phyloP scores from a whole-genome alignment of 2,113 vertebrate species.

The Turnix velox region DNA sequence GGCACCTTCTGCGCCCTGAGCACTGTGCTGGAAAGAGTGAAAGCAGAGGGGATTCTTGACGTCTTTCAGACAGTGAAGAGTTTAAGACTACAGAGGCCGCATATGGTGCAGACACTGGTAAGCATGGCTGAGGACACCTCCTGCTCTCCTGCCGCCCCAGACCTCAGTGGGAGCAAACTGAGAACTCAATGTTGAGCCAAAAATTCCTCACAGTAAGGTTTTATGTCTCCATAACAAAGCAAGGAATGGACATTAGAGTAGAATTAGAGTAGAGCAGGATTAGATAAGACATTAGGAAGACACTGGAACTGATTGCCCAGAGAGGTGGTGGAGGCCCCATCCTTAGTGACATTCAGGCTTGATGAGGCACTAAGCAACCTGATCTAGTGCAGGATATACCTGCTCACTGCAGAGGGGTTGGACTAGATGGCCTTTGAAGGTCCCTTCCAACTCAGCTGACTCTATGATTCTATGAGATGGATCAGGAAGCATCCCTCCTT shows the following conservation, averaged over 20 bases:
- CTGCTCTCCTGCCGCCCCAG: not conserved
- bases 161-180: not conserved
- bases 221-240: not conserved
- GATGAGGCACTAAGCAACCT: no score
- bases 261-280: no score
- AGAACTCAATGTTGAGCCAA: not conserved
- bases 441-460: no score
- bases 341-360: no score
- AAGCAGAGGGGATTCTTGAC: conserved; percentile 96
- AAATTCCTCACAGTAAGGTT: not conserved
- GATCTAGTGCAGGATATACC: no score
- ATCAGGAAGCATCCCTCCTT: no score
- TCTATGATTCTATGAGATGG: no score
- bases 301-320: no score
- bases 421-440: no score
- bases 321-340: no score
- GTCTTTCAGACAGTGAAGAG: conserved; percentile 99
- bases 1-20: conserved; percentile 97
- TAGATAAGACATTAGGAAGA: no score
- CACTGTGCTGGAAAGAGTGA: conserved; percentile 96
- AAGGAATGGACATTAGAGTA: not conserved
- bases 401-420: no score
- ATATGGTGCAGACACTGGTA: conserved; percentile 99
- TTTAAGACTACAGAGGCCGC: conserved; percentile 94
- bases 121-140: not conserved